Evolutionary conservation across 2,113 vertebrate species (phyloP).

Genomic region (Cephalopholis sonnerati): DNA sequence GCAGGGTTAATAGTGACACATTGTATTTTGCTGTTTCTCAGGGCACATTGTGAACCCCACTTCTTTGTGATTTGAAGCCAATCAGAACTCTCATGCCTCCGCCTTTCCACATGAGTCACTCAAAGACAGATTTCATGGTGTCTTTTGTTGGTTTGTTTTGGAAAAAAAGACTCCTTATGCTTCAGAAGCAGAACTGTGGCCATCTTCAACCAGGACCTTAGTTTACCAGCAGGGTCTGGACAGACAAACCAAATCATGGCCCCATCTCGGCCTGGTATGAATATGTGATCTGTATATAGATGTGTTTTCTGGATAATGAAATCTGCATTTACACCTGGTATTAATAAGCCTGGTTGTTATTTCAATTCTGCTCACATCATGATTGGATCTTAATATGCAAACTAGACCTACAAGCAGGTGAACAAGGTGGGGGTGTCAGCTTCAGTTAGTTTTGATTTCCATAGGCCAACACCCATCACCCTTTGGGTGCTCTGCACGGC

Average conservation of each 20-base stretch:
- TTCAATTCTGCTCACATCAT: neutral
- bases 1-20: neutral
- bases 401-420: neutral
- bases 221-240: neutral
- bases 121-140: neutral
- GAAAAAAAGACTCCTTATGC: neutral
- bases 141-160: neutral
- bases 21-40: conserved; percentile 69
- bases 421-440: no score
- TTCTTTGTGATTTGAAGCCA: conserved; percentile 33
- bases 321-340: neutral
- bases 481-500: no score
- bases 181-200: neutral
- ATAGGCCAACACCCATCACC: no score
- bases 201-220: neutral
- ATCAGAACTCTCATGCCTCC: neutral
- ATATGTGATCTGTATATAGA: neutral
- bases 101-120: neutral
- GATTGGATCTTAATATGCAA: neutral
- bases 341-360: neutral
- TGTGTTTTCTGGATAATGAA: neutral
- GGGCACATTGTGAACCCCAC: conserved; percentile 78
- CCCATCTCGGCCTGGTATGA: neutral
- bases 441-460: no score
- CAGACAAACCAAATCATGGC: neutral